These are phyloP conservation scores for Lepus timidus DNA, from an alignment of 2,113 vertebrate species.

Conservation along the genomic window DNA sequence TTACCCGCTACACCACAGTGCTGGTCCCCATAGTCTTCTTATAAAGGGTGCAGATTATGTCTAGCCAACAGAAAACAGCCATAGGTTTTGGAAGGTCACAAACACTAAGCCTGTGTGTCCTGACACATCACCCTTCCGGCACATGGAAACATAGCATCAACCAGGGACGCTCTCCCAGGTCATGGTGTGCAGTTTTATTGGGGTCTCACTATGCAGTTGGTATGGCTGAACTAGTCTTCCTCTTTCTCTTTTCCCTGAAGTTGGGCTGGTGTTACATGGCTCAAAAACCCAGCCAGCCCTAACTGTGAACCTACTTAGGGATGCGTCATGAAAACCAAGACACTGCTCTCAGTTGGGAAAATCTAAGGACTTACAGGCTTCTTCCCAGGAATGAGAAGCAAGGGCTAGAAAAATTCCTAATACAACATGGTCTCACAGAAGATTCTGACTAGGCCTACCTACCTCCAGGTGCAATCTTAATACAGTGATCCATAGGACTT, in stretches of 20 bases:
- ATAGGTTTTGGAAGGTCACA: not conserved
- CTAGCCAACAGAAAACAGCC: not conserved
- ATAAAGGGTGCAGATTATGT: not conserved
- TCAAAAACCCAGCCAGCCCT: not conserved
- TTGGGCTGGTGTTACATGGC: not conserved
- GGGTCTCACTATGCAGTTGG: not conserved
- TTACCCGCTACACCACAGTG: no score
- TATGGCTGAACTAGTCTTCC: no score
- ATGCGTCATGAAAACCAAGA: not conserved
- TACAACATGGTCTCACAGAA: not conserved
- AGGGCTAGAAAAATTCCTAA: not conserved
- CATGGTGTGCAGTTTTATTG: not conserved
- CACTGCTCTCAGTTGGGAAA: not conserved
- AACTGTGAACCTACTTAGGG: not conserved
- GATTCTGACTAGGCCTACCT: not conserved
- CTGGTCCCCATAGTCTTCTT: not conserved
- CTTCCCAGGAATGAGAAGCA: not conserved
- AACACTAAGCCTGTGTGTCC: not conserved
- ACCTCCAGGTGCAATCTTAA: not conserved
- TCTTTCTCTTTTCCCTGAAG: not conserved
- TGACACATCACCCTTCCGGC: not conserved
- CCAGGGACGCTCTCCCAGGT: not conserved
- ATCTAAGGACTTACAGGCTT: not conserved
- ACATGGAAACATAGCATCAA: rapidly evolving
- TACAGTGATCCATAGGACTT: not conserved